Evolutionary conservation across 2,113 vertebrate species (phyloP).

Genomic region (Paramormyrops kingsleyae): DNA sequence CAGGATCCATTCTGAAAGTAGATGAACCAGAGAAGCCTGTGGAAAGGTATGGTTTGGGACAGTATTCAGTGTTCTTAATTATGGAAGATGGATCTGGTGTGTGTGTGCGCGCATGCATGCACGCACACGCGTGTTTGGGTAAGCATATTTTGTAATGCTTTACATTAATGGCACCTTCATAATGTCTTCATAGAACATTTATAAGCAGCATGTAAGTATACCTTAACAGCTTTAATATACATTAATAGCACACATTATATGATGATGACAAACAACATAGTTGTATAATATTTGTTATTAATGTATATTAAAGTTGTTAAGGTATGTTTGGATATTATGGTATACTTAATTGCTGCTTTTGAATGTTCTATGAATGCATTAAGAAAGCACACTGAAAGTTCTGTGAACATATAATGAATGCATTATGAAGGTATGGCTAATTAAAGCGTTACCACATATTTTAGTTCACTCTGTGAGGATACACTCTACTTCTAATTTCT

Average conservation of each 20-base stretch:
- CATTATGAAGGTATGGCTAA: neutral
- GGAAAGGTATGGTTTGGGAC: slow-evolving; percentile 56
- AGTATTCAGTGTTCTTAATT: neutral
- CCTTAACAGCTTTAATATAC: neutral
- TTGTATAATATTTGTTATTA: neutral
- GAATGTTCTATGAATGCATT: neutral
- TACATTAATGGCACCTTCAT: neutral
- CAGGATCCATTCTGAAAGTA: slow-evolving; percentile 83
- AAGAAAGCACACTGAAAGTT: neutral
- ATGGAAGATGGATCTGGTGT: neutral
- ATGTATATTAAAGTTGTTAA: neutral
- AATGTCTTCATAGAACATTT: neutral
- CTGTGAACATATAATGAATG: neutral
- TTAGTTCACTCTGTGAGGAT: neutral
- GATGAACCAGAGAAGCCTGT: slow-evolving; percentile 65
- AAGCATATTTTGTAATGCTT: neutral
- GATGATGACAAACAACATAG: neutral
- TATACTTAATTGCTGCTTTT: neutral
- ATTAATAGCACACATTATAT: neutral
- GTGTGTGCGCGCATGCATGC: neutral
- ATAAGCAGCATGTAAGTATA: neutral
- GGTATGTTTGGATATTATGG: neutral
- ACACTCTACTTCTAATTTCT: neutral
- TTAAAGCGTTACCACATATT: neutral
- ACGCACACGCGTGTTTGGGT: neutral